Conservation (phyloP, 2,888 invertebrate genomes). For the Physocephala rufipes region DNA sequence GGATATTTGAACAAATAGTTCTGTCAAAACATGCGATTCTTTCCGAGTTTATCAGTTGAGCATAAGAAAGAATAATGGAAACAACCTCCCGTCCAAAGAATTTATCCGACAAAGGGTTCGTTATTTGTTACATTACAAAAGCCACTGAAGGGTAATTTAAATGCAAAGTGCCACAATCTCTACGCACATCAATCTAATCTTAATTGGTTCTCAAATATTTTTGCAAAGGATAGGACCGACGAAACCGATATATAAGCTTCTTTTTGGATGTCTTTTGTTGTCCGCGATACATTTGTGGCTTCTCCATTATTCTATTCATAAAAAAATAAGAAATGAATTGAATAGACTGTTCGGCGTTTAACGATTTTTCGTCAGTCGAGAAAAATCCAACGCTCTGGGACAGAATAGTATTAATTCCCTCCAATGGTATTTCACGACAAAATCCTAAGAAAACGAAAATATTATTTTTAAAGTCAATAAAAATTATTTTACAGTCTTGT, state of each 20-base stretch:
- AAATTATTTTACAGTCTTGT: constrained; percentile 28
- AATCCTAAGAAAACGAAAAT: constrained; percentile 15
- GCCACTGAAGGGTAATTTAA: no score
- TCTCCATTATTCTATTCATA: no score
- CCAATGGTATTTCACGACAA: constrained; percentile 6
- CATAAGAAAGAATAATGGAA: not conserved
- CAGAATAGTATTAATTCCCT: constrained; percentile 25
- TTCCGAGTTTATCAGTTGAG: constrained; percentile 23
- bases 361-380: no score
- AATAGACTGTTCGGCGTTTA: no score
- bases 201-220: no score
- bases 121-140: constrained; percentile 8
- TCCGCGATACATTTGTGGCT: no score
- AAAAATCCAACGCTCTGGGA: not conserved
- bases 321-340: no score
- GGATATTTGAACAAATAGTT: constrained; percentile 7
- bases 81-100: constrained; percentile 10
- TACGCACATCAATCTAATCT: no score
- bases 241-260: no score
- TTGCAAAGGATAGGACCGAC: no score
- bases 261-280: no score
- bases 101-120: constrained; percentile 27
- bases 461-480: constrained; percentile 33
- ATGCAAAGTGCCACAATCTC: no score
- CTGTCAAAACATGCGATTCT: constrained; percentile 31